Evolutionary conservation across 2,113 vertebrate genomes (phyloP), one percentile per base, ranked within the genome.

Genomic region (Euleptes europaea): DNA sequence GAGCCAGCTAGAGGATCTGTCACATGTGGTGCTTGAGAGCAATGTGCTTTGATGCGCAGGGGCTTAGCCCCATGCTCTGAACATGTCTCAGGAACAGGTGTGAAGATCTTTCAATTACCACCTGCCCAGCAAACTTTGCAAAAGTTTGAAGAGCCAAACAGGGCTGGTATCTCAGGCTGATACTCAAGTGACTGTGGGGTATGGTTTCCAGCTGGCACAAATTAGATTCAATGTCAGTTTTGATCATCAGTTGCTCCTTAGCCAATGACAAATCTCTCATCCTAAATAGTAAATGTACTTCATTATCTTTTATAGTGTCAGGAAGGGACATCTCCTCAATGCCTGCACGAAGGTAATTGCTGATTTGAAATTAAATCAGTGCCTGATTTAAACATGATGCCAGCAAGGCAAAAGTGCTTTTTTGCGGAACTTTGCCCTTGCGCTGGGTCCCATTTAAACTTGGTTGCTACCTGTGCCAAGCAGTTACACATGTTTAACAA

Each of bases 41-140:
- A 85, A 85, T 85, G 84, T 73, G 77, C 84, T 85, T 85, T 85
- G 69, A 80, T 80, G 77, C 77, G 10, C 54, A 72, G 60, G 77
- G 67, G 77, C 77, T 85, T 85, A 80, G 77, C 76, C 54, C 84
- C 72, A 31, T n/a, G 19, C 76, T 73, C 54, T 49, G 54, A 80
- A 65, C 26, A 60, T 80, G 51, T 63, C n/a, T 65, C 31, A 49
- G 19, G 54, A 73, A 80, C 84, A 73, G 77, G 77, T 49, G 42
- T 85, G n/a, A 80, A 85, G 69, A 79, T 85, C 67, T 85, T 85
- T 85, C 76, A 72, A 71, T 85, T 85, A 85, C 67, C 77, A 63
- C 72, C 42, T 73, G 12, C 81, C 71, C 81, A 63, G 80, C 33
- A 60, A 82, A 33, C 42, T 5, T 84, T 84, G 33, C n/a, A 73